Evolutionary conservation across 2,113 vertebrate genomes (phyloP).

Genomic region (Bos indicus): DNA sequence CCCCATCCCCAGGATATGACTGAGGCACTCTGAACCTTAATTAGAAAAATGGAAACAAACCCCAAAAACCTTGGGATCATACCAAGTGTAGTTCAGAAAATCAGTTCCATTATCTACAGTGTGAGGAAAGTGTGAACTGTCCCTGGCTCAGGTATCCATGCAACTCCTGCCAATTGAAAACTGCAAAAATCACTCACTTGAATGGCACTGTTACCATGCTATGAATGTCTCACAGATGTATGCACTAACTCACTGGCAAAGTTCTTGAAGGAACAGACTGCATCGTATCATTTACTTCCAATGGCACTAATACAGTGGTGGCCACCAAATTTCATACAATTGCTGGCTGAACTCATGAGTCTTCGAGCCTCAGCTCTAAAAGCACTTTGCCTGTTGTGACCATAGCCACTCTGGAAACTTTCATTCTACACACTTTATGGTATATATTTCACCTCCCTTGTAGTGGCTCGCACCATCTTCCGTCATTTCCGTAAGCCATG

Average conservation of each 20-base stretch:
- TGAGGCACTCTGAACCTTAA: background rate
- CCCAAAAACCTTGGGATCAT: background rate
- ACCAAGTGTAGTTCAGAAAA: background rate
- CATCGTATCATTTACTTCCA: background rate
- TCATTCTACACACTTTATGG: background rate
- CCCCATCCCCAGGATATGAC: background rate
- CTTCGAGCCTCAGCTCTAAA: background rate
- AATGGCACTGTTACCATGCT: background rate
- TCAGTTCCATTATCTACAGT: background rate
- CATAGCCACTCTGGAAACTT: background rate
- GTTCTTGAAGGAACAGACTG: background rate
- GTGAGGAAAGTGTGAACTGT: background rate
- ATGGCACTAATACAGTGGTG: too few relatives aligned
- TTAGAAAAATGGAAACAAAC: background rate
- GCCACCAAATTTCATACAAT: background rate
- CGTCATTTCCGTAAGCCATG: background rate
- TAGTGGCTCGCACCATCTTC: too few relatives aligned
- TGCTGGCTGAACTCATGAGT: background rate
- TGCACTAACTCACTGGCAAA: background rate
- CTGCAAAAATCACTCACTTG: background rate
- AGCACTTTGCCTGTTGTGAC: background rate
- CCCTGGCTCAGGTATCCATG: background rate
- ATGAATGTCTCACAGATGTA: background rate
- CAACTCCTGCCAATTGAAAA: background rate
- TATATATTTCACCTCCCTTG: background rate